These are phyloP conservation scores for Girardia tigrina DNA, from an alignment of 2,888 invertebrate genomes.

Conservation along the genomic window DNA sequence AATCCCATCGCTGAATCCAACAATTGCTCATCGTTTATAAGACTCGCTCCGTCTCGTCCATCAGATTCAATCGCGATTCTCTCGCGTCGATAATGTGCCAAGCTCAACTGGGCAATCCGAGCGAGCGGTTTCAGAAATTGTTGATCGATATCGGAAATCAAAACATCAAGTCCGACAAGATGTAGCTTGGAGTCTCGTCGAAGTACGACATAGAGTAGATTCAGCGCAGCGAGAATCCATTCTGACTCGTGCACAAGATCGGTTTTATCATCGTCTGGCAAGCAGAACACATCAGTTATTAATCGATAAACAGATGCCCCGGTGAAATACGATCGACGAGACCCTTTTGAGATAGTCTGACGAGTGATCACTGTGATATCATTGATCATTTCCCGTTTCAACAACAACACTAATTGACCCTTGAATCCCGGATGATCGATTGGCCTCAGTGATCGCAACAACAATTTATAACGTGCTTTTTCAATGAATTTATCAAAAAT, in stretches of 20 bases:
- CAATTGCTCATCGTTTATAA: not conserved
- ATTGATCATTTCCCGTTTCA: not conserved
- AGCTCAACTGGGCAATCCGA: not conserved
- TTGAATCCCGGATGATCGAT: not conserved
- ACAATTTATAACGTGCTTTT: not conserved
- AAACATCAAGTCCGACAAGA: not conserved
- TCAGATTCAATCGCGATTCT: not conserved
- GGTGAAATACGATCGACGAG: not conserved
- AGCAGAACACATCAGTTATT: not conserved
- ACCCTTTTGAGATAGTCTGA: too few relatives aligned
- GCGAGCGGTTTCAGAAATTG: not conserved
- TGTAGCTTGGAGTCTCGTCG: not conserved
- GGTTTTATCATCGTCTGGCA: not conserved
- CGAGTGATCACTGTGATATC: too few relatives aligned
- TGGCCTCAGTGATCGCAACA: not conserved
- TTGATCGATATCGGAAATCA: not conserved
- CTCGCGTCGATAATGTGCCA: not conserved
- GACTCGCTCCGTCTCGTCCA: not conserved
- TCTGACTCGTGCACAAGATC: not conserved
- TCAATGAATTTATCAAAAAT: not conserved
- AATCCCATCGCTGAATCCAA: not conserved
- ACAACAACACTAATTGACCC: not conserved
- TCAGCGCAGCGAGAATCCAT: not conserved
- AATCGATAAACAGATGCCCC: not conserved
- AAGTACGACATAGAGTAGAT: not conserved